Conservation (phyloP, 2,113 vertebrate genomes). For the Ameiurus melas region DNA sequence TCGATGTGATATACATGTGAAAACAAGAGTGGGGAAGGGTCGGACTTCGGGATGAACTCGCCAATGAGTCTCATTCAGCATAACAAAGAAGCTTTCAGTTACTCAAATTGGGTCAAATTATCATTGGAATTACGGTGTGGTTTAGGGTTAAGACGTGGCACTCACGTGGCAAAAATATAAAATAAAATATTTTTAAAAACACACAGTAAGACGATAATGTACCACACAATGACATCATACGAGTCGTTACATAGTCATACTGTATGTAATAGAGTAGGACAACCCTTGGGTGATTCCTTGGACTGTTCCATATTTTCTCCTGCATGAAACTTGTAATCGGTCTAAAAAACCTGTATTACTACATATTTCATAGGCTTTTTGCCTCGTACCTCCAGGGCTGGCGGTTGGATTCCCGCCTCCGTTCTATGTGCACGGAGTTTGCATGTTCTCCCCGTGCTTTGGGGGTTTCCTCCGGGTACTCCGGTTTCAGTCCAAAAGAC, state of each 20-base stretch:
- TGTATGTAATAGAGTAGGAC: not conserved
- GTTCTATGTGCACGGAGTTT: too few relatives aligned
- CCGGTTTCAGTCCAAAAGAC: too few relatives aligned
- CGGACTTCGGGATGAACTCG: not conserved
- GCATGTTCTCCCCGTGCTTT: too few relatives aligned
- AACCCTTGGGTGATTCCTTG: not conserved
- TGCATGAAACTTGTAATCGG: slow-evolving; percentile 14
- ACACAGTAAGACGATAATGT: not conserved
- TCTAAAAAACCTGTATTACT: slow-evolving; percentile 14
- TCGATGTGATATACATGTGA: too few relatives aligned
- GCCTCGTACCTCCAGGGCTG: too few relatives aligned
- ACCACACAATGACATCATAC: not conserved
- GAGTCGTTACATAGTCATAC: not conserved
- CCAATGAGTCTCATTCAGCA: not conserved
- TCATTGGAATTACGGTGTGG: not conserved
- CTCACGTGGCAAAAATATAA: not conserved
- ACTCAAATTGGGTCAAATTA: not conserved
- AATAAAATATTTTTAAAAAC: not conserved
- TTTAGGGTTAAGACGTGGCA: not conserved
- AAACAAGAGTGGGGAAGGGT: not conserved
- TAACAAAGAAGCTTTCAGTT: not conserved
- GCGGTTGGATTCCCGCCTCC: too few relatives aligned
- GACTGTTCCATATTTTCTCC: not conserved
- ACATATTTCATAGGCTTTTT: too few relatives aligned
- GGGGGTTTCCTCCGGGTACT: too few relatives aligned